Base-by-base conservation (phyloP, 2,113 vertebrate genomes). In the Typhlomys cinereus region DNA sequence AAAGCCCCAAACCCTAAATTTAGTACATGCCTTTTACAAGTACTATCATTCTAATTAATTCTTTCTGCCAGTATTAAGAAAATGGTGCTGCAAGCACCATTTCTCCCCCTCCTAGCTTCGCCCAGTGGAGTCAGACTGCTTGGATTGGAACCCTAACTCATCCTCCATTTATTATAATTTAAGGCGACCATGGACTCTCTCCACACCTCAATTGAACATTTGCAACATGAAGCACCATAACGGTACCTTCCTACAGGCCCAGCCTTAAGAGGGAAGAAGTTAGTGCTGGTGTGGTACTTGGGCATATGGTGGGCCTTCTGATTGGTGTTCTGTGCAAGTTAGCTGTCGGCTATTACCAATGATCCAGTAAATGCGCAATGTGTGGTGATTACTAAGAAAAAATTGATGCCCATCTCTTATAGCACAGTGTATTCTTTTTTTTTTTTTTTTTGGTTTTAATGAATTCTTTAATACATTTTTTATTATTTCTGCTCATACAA, bases 1-100 rank as follows among this genome's bases (percentile, higher is more conserved):
- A 94, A 95, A 94, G 69, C 69, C 76, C 62, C 83, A 87, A 75
- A 69, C 64, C 93, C 84, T 36, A 89, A 92, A 95, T 94, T 84
- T 52, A 95, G 83, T 81, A 25, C 78, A n/a, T 74, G 61, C 6
- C 36, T 57, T 76, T 34, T 76, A 46, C 34, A 69, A 95, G 39
- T 66, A 75, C 75, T 87, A 86, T 73, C 48, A 29, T 90, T 93
- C 52, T 64, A 94, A 96, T 93, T 79, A 84, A 80, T 74, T 75
- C 17, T 95, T 64, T 86, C 71, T 76, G 10, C 50, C 1, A 0
- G 31, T 64, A 90, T 95, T 86, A 80, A 82, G 69, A 76, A 95
- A 85, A 95, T 4, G 61, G 62, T 66, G 39, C 29, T 83, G 2
- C 10, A 8, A 71, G 62, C 0, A 7, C 73, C 18, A 11, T 73